These are phyloP conservation scores for Halcyon badia DNA, from an alignment of 2,797 vertebrate species.

Conservation along the genomic window DNA sequence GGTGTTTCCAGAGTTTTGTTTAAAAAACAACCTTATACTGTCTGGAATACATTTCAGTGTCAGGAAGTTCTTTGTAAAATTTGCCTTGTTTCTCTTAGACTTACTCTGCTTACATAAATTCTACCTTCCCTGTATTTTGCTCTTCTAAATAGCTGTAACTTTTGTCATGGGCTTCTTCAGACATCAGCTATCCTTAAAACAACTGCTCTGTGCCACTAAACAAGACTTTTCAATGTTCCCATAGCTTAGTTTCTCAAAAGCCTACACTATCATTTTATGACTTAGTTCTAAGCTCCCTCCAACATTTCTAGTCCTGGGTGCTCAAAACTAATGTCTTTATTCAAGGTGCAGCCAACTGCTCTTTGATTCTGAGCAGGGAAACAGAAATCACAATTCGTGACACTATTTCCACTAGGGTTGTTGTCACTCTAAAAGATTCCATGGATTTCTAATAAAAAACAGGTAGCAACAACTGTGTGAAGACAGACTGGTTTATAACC, in stretches of 20 bases:
- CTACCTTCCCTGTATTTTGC: not conserved
- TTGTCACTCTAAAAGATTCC: not conserved
- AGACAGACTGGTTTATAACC: conserved; percentile 19
- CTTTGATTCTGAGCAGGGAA: not conserved
- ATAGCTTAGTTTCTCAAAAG: not conserved
- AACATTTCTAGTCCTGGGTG: not conserved
- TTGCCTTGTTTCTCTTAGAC: not conserved
- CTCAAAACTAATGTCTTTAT: not conserved
- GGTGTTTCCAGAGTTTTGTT: not conserved
- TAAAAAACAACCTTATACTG: not conserved
- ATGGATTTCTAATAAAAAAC: not conserved
- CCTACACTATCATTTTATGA: not conserved
- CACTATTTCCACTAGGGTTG: not conserved
- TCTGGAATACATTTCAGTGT: not conserved
- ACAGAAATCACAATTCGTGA: not conserved
- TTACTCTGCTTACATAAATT: not conserved
- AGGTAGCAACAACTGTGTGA: not conserved
- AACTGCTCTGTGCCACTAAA: not conserved
- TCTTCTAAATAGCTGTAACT: not conserved
- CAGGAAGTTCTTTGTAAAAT: not conserved
- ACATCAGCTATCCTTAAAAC: not conserved
- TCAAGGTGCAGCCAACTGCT: not conserved
- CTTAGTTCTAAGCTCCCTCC: not conserved
- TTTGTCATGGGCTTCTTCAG: not conserved
- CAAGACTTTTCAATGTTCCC: not conserved